Evolutionary conservation across 2,113 vertebrate genomes (phyloP).

Genomic region (Thamnophis sirtalis): DNA sequence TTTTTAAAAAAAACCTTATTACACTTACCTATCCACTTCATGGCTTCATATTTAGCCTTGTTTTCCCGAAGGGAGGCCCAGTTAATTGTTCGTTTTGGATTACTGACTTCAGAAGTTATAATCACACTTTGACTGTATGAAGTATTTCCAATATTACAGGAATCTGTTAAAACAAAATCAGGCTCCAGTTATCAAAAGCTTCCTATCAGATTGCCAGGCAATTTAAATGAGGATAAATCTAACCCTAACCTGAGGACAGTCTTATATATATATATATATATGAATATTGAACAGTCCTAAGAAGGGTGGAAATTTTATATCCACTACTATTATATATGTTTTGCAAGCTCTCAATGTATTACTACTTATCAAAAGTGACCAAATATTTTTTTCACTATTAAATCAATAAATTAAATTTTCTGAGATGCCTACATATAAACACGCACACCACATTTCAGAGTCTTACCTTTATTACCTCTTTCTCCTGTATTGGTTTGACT

Average conservation of each 20-base stretch:
- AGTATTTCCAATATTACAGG: slow-evolving; percentile 2
- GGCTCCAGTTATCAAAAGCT: background rate
- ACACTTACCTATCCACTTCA: slow-evolving; percentile 90
- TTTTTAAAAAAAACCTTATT: background rate
- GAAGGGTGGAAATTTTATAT: background rate
- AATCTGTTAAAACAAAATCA: slow-evolving; percentile 15
- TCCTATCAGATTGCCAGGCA: background rate
- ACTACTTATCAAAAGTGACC: background rate
- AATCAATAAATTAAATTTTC: background rate
- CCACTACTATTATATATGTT: background rate
- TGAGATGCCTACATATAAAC: background rate
- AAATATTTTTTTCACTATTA: background rate
- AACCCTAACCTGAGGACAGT: background rate
- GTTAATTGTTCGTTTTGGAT: slow-evolving; percentile 66
- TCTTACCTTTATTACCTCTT: slow-evolving; percentile 62
- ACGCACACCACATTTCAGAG: background rate
- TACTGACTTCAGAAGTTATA: slow-evolving; percentile 18
- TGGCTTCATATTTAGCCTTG: slow-evolving; percentile 76
- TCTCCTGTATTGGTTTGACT: slow-evolving; percentile 38
- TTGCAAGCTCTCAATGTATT: background rate
- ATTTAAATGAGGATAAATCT: background rate
- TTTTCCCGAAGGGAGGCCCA: slow-evolving; percentile 84
- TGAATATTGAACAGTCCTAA: background rate
- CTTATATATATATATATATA: no score
- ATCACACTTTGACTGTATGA: background rate